Evolutionary conservation across 2,113 vertebrate genomes (phyloP).

Genomic region (Myotis lucifugus): DNA sequence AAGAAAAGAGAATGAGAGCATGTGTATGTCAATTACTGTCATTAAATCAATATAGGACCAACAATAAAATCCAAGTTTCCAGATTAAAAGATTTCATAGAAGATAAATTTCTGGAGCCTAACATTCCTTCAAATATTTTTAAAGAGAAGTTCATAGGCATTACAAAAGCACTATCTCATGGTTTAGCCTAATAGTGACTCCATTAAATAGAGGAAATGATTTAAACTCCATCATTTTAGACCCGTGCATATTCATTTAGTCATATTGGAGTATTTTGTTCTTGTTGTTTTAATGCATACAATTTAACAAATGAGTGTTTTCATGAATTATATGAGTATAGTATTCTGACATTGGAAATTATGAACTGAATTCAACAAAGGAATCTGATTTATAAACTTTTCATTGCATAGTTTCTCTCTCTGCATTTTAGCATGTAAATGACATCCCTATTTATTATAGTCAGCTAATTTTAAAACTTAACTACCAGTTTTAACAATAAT

Average conservation of each 20-base stretch:
- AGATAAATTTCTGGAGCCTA: neutral
- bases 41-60: neutral
- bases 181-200: neutral
- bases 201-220: slow-evolving; percentile 31
- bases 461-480: slow-evolving; percentile 70
- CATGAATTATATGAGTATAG: slow-evolving; percentile 14
- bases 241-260: slow-evolving; percentile 3
- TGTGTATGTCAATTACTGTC: neutral
- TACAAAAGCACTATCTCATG: neutral
- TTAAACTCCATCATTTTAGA: neutral
- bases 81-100: neutral
- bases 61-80: slow-evolving; percentile 27
- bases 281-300: neutral
- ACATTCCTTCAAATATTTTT: slow-evolving; percentile 19
- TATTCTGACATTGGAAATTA: slow-evolving; percentile 65
- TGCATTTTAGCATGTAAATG: slow-evolving; percentile 56
- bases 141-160: slow-evolving; percentile 6
- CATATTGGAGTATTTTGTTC: neutral
- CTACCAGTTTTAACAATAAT: slow-evolving; percentile 56
- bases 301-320: slow-evolving; percentile 50
- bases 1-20: neutral
- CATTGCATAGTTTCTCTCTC: slow-evolving; percentile 46
- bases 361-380: slow-evolving; percentile 56
- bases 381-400: slow-evolving; percentile 53
- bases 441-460: slow-evolving; percentile 61